phyloP scores from a whole-genome alignment of 2,113 vertebrate species.

The Bos taurus region DNA sequence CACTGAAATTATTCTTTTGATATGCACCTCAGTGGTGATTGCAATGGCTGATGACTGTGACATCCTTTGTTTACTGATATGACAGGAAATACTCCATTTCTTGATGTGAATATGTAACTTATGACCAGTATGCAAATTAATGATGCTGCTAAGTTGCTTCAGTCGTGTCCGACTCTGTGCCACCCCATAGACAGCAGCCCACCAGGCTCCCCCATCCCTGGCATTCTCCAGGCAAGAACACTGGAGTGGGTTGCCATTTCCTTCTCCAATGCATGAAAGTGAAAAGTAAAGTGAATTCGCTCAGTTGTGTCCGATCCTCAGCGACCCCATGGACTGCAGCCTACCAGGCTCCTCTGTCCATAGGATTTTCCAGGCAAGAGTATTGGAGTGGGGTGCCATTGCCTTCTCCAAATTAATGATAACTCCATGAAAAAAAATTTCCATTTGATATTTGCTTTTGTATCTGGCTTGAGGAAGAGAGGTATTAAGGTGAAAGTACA shows the following conservation, averaged over 20 bases:
- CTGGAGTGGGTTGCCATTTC: too few relatives aligned
- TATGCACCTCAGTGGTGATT: neutral
- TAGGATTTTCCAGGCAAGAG: too few relatives aligned
- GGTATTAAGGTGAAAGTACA: neutral
- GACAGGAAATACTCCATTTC: neutral
- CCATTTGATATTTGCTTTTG: neutral
- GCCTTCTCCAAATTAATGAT: neutral
- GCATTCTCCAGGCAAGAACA: too few relatives aligned
- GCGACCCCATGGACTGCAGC: too few relatives aligned
- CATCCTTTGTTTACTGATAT: neutral
- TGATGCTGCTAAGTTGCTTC: neutral
- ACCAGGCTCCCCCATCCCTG: too few relatives aligned
- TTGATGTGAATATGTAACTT: neutral
- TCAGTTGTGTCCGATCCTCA: too few relatives aligned
- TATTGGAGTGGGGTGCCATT: too few relatives aligned
- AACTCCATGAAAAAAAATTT: neutral
- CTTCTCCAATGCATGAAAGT: neutral
- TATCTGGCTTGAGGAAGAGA: neutral
- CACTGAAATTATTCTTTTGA: neutral
- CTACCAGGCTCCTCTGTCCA: too few relatives aligned
- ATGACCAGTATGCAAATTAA: neutral
- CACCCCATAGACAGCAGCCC: too few relatives aligned
- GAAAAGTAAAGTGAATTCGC: too few relatives aligned
- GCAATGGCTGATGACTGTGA: neutral
- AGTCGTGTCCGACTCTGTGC: too few relatives aligned